Percentiles rank a stretch among this genome's conserved stretches.
Conservation (phyloP, 2,113 vertebrate genomes). For the Raphicerus campestris region DNA sequence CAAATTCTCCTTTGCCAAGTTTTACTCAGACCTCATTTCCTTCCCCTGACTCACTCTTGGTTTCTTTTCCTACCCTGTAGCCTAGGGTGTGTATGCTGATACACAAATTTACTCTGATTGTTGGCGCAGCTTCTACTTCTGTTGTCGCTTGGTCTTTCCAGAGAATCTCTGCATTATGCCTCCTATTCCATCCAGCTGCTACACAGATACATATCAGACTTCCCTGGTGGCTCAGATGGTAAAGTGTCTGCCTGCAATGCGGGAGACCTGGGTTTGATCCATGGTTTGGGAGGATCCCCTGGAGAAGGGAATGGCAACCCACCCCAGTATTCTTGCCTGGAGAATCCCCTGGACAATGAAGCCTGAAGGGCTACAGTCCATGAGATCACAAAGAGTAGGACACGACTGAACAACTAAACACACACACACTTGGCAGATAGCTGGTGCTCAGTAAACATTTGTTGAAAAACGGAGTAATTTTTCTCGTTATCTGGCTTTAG, state of each 20-base stretch:
- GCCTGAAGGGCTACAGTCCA: neutral
- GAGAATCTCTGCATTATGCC: neutral
- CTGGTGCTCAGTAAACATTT: neutral
- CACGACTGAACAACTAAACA: neutral
- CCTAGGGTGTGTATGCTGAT: neutral
- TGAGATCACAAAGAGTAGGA: neutral
- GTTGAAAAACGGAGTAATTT: neutral
- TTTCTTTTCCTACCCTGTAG: neutral
- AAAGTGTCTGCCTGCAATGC: neutral
- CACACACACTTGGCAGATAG: neutral
- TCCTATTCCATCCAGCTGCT: neutral
- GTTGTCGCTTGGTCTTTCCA: neutral
- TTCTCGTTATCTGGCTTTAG: slow-evolving; percentile 4
- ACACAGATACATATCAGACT: neutral
- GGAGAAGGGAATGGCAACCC: neutral
- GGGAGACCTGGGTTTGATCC: neutral
- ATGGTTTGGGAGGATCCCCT: neutral
- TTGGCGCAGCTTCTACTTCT: neutral
- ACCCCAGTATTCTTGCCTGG: neutral
- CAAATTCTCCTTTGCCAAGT: neutral
- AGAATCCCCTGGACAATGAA: neutral
- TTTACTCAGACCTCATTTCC: slow-evolving; percentile 24
- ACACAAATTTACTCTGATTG: neutral
- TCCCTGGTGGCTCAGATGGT: neutral
- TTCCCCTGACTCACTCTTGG: slow-evolving; percentile 38